Conservation (phyloP, 2,113 vertebrate genomes). For the Opisthocomus hoazin region DNA sequence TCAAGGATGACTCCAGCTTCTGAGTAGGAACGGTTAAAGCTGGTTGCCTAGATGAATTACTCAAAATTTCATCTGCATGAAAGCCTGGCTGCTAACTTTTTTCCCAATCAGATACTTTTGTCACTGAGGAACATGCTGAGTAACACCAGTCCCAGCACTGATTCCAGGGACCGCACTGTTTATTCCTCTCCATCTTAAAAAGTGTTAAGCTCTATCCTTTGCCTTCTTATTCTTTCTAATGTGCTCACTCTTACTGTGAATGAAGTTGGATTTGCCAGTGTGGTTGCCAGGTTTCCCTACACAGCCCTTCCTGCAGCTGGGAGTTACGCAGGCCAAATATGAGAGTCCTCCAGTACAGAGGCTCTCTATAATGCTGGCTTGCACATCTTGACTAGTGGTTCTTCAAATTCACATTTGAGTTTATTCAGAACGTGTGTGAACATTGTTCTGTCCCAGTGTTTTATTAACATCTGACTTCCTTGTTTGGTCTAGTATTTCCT, state of each 20-base stretch:
- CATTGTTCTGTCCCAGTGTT: neutral
- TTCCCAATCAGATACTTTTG: neutral
- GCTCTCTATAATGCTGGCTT: neutral
- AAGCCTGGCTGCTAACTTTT: neutral
- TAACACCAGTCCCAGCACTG: neutral
- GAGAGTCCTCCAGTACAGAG: neutral
- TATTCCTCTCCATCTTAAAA: neutral
- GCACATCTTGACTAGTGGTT: neutral
- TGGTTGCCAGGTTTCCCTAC: neutral
- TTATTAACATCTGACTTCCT: neutral
- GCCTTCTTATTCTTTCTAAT: neutral
- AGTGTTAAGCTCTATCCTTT: neutral
- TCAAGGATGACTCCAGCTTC: neutral
- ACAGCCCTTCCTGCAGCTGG: neutral
- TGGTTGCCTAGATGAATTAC: neutral
- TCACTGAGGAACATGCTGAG: neutral
- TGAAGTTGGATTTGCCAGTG: neutral
- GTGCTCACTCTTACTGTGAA: neutral
- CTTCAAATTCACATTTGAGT: neutral
- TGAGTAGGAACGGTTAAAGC: neutral
- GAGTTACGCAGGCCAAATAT: neutral
- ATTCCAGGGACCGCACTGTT: neutral
- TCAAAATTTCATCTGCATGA: neutral
- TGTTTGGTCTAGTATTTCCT: constrained; percentile 11
- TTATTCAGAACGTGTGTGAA: neutral